Evolutionary conservation across 2,113 vertebrate species (phyloP).

Genomic region (Bos indicus): DNA sequence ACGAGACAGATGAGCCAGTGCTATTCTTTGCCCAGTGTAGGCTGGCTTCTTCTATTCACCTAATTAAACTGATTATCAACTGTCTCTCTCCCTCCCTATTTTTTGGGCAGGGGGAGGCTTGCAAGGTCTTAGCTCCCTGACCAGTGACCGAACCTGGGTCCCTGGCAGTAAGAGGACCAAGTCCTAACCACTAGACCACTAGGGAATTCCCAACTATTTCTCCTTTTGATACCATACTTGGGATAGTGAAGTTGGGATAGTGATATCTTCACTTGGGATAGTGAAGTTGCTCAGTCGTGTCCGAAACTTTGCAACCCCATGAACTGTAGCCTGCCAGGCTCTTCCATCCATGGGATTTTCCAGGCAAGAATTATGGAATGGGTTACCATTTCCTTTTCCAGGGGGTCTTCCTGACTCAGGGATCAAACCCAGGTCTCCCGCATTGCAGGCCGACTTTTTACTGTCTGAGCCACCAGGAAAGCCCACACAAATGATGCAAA

Average conservation of each 20-base stretch:
- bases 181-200: background rate
- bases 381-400: background rate
- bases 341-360: background rate
- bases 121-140: background rate
- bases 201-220: background rate
- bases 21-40: background rate
- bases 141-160: background rate
- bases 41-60: background rate
- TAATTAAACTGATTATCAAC: background rate
- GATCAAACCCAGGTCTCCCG: background rate
- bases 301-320: background rate
- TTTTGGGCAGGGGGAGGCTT: background rate
- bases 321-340: background rate
- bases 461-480: background rate
- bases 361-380: background rate
- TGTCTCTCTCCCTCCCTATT: background rate
- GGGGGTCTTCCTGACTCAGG: background rate
- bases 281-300: background rate
- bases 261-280: background rate
- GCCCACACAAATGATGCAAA: background rate
- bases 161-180: background rate
- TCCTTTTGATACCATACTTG: background rate
- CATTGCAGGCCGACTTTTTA: background rate
- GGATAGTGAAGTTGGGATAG: background rate
- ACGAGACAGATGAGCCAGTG: background rate